Conservation (phyloP, 2,888 invertebrate genomes). For the Dryococelus australis region DNA sequence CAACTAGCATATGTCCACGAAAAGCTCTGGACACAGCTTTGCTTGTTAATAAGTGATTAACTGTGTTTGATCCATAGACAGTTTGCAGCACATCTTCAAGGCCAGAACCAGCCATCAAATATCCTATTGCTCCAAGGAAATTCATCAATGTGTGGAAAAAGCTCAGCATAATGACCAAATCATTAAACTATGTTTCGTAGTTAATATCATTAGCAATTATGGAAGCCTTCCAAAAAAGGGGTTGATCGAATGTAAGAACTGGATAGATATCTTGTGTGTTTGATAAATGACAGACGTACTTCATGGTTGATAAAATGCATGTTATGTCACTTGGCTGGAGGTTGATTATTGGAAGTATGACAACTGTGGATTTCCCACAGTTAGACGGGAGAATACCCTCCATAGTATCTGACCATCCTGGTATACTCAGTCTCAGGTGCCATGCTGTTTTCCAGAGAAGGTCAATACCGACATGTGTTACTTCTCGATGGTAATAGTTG, state of each 20-base stretch:
- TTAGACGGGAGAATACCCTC: not conserved
- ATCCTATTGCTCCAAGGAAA: conserved; percentile 3
- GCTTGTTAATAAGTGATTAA: not conserved
- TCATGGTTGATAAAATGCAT: conserved; percentile 4
- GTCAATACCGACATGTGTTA: not conserved
- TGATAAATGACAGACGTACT: not conserved
- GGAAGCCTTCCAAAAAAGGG: conserved; percentile 4
- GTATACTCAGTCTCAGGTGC: too few species aligned
- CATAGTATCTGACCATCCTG: not conserved
- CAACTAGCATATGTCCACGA: not conserved
- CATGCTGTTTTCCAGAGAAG: too few species aligned
- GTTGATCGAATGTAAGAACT: not conserved
- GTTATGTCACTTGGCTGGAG: conserved; percentile 1
- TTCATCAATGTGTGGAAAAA: not conserved
- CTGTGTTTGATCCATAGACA: not conserved
- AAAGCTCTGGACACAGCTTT: not conserved
- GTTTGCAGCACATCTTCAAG: too few species aligned
- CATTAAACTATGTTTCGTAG: not conserved
- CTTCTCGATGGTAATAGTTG: not conserved
- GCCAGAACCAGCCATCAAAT: not conserved
- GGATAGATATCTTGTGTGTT: not conserved
- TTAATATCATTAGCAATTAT: conserved; percentile 1
- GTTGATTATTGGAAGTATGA: not conserved
- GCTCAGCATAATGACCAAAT: too few species aligned
- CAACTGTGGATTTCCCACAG: not conserved